Conservation (phyloP, 2,888 invertebrate species). For the Lumbricus terrestris region DNA sequence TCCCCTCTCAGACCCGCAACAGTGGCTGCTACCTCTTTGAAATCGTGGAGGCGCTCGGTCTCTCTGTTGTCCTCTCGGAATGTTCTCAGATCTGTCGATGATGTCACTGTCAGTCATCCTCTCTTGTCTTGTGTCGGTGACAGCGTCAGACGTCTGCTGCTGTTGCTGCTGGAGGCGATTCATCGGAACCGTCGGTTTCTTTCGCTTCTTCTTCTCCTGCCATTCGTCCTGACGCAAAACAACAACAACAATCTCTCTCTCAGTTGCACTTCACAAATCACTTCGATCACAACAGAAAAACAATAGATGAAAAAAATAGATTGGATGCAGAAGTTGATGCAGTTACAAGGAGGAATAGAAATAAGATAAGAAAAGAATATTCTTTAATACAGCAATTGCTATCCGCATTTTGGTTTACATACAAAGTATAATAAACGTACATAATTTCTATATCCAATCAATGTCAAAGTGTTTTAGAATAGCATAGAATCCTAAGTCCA, state of each 20-base stretch:
- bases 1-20: too few relatives aligned
- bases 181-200: constrained; percentile 15
- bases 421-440: too few relatives aligned
- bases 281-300: neutral
- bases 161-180: too few relatives aligned
- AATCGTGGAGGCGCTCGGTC: constrained; percentile 22
- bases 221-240: constrained; percentile 30
- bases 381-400: too few relatives aligned
- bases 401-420: too few relatives aligned
- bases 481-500: too few relatives aligned
- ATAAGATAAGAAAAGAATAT: too few relatives aligned
- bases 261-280: neutral
- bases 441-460: too few relatives aligned
- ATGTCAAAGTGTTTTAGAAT: too few relatives aligned
- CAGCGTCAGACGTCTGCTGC: neutral
- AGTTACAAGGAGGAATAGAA: too few relatives aligned
- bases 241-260: neutral
- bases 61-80: constrained; percentile 9
- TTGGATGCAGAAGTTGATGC: too few relatives aligned
- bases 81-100: constrained; percentile 8
- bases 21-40: constrained; percentile 17
- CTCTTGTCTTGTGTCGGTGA: neutral
- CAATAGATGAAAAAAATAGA: too few relatives aligned
- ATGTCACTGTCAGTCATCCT: neutral
- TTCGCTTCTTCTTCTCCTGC: constrained; percentile 38